Evolutionary conservation across 2,113 vertebrate species (phyloP).

Genomic region (Pangasianodon hypophthalmus): DNA sequence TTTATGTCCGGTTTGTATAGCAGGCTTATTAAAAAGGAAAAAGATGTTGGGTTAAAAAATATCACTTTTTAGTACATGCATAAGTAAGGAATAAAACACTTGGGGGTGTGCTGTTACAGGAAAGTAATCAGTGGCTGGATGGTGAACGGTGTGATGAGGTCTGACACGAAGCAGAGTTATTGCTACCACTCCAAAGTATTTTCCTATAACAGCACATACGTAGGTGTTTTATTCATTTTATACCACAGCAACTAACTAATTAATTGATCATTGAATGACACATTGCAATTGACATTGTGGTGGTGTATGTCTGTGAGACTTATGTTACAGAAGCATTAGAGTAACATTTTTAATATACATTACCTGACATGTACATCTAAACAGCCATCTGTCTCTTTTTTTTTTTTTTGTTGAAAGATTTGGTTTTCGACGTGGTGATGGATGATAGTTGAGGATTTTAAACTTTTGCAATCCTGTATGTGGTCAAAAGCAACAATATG

Average conservation of each 20-base stretch:
- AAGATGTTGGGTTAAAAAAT: neutral
- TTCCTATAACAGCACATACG: neutral
- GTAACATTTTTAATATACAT: too few species aligned
- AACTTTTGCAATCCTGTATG: too few species aligned
- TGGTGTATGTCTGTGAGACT: too few species aligned
- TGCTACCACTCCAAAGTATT: neutral
- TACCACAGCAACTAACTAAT: neutral
- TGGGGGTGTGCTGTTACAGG: neutral
- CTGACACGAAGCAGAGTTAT: neutral
- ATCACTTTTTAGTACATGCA: neutral
- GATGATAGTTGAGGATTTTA: too few species aligned
- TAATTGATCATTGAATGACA: neutral
- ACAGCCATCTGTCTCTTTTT: too few species aligned
- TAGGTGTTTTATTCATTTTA: neutral
- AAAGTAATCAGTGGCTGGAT: neutral
- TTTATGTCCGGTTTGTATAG: neutral
- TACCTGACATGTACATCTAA: too few species aligned
- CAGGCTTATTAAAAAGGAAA: neutral
- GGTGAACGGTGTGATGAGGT: neutral
- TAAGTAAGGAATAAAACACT: neutral
- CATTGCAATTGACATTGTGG: neutral
- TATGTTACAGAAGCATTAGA: too few species aligned
- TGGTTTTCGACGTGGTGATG: too few species aligned
- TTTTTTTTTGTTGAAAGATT: too few species aligned
- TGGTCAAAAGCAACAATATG: too few species aligned